Percentiles rank a stretch among this genome's conserved stretches.
Evolutionary conservation across 2,113 vertebrate species (phyloP).

Genomic region (Solenodon paradoxus): DNA sequence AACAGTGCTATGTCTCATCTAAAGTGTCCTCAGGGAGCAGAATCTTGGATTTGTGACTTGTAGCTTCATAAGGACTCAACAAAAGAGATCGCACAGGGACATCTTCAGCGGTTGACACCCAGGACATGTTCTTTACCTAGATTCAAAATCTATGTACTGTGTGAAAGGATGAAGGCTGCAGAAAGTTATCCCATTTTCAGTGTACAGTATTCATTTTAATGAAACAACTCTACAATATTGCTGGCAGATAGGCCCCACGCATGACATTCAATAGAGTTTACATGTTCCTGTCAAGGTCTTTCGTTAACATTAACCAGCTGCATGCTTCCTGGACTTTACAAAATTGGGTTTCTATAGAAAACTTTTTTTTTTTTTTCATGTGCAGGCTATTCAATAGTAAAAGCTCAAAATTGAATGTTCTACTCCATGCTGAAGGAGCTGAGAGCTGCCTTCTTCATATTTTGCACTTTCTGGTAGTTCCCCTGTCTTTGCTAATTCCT

Average conservation of each 20-base stretch:
- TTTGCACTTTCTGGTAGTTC: conserved; percentile 91
- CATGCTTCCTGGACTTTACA: conserved; percentile 83
- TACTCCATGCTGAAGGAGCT: conserved; percentile 84
- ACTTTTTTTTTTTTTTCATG: conserved; percentile 65
- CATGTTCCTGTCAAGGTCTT: conserved; percentile 86
- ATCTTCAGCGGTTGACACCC: conserved; percentile 80
- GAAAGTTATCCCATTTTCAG: conserved; percentile 85
- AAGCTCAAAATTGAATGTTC: conserved; percentile 83
- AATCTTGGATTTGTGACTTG: conserved; percentile 86
- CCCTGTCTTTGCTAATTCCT: conserved; percentile 81
- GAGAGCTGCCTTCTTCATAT: conserved; percentile 86
- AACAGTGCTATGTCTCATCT: conserved; percentile 86
- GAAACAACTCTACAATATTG: conserved; percentile 81
- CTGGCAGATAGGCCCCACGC: conserved; percentile 86
- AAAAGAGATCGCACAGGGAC: conserved; percentile 84
- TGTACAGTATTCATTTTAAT: conserved; percentile 85
- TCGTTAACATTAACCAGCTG: conserved; percentile 86
- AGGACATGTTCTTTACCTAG: conserved; percentile 81
- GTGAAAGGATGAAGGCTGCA: conserved; percentile 85
- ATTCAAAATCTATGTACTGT: conserved; percentile 80
- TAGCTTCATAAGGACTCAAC: conserved; percentile 88
- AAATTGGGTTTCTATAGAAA: conserved; percentile 80
- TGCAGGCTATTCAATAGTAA: conserved; percentile 81
- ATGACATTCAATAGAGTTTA: conserved; percentile 86
- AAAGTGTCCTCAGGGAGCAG: conserved; percentile 90